These are phyloP conservation scores for Julus scanicus DNA, from an alignment of 2,888 invertebrate species.

Conservation along the genomic window DNA sequence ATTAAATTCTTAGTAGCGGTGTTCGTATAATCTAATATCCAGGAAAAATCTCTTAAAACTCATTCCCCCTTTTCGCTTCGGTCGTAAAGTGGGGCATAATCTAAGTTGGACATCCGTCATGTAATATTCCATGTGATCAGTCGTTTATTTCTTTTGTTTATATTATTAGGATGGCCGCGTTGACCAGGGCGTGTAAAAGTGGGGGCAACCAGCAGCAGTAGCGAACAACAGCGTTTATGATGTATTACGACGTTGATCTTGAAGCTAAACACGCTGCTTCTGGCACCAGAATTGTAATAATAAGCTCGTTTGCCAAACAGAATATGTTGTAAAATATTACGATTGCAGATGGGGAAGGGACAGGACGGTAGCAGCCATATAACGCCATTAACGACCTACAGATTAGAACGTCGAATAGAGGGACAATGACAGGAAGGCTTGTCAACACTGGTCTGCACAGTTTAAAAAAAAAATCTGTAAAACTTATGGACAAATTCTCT, in stretches of 20 bases:
- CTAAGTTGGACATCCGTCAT: slow-evolving; percentile 42
- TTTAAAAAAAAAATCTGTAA: no score
- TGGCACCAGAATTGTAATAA: slow-evolving; percentile 56
- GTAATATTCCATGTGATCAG: slow-evolving; percentile 25
- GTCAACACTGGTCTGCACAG: neutral
- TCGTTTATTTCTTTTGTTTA: slow-evolving; percentile 38
- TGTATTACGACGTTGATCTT: slow-evolving; percentile 52
- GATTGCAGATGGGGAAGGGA: slow-evolving; percentile 52
- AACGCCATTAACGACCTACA: slow-evolving; percentile 51
- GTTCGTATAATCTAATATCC: slow-evolving; percentile 42
- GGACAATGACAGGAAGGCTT: slow-evolving; percentile 42
- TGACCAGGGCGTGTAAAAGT: slow-evolving; percentile 23
- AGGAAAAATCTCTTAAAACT: slow-evolving; percentile 42
- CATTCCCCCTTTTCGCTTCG: neutral
- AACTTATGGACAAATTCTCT: no score
- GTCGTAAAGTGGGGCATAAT: neutral
- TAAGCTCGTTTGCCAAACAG: slow-evolving; percentile 53
- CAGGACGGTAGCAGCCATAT: slow-evolving; percentile 28
- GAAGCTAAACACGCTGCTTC: slow-evolving; percentile 49
- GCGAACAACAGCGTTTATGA: slow-evolving; percentile 49
- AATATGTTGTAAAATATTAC: slow-evolving; percentile 55
- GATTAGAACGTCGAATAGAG: slow-evolving; percentile 42
- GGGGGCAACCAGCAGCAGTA: neutral
- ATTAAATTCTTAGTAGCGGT: slow-evolving; percentile 34
- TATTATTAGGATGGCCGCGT: slow-evolving; percentile 8